These are phyloP conservation scores for Sarcophaga caerulescens DNA, from an alignment of 2,888 invertebrate species.

Conservation along the genomic window DNA sequence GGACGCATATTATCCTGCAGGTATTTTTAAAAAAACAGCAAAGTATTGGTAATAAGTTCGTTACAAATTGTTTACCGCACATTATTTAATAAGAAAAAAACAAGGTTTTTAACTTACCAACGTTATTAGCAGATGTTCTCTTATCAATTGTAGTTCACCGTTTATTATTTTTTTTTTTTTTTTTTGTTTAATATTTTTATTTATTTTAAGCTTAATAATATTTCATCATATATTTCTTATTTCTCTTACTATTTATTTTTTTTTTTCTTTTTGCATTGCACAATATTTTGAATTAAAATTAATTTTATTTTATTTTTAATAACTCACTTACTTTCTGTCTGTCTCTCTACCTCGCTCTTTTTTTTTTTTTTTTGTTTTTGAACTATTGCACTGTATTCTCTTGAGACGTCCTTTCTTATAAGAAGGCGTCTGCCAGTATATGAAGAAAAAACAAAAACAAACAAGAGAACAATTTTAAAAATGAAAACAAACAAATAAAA, in stretches of 20 bases:
- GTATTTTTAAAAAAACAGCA: too few relatives aligned
- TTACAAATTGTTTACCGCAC: too few relatives aligned
- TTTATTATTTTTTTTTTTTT: too few relatives aligned
- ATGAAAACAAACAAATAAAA: slow-evolving; percentile 25
- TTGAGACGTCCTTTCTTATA: slow-evolving; percentile 35
- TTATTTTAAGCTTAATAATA: not conserved
- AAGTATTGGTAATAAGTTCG: too few relatives aligned
- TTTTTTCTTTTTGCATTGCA: not conserved
- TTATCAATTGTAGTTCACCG: not conserved
- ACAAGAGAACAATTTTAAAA: not conserved
- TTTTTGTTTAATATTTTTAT: not conserved
- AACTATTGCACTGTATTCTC: not conserved
- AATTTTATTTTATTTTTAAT: too few relatives aligned
- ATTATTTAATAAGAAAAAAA: not conserved
- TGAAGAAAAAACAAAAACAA: slow-evolving; percentile 2
- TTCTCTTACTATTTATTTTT: not conserved
- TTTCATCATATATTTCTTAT: not conserved
- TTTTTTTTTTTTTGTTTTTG: not conserved
- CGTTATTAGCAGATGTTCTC: not conserved
- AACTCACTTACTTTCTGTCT: too few relatives aligned
- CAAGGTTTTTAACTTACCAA: not conserved
- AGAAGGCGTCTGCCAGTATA: slow-evolving; percentile 24
- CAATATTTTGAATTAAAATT: not conserved
- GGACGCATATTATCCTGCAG: too few relatives aligned
- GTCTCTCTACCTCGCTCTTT: not conserved